These are phyloP conservation scores for Mallotus villosus DNA, from an alignment of 2,797 vertebrate genomes.

Conservation along the genomic window DNA sequence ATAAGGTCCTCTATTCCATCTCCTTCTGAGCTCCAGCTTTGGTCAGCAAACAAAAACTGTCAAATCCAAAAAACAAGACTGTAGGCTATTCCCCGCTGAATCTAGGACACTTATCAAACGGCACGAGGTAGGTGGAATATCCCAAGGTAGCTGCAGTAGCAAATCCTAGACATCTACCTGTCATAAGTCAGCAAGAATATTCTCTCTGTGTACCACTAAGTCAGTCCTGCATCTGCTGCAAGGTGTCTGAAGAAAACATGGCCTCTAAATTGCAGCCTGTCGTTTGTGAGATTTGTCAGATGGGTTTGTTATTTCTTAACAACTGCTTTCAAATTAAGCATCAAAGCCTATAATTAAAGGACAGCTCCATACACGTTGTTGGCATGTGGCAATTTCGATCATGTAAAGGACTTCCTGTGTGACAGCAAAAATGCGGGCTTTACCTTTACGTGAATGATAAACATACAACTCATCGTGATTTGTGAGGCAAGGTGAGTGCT, in stretches of 20 bases:
- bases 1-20: not conserved
- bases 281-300: not conserved
- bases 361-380: not conserved
- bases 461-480: not conserved
- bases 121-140: not conserved
- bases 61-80: too few species aligned
- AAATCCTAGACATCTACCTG: not conserved
- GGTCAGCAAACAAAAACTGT: not conserved
- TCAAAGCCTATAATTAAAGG: not conserved
- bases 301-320: not conserved
- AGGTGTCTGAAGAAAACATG: too few species aligned
- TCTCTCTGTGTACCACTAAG: too few species aligned
- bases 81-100: too few species aligned
- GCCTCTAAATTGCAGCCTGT: too few species aligned
- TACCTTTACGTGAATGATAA: not conserved
- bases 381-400: not conserved
- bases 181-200: too few species aligned
- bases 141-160: not conserved
- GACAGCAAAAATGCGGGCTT: too few species aligned
- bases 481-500: too few species aligned
- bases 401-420: not conserved
- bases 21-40: not conserved
- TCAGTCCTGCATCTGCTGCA: too few species aligned
- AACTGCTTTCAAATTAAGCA: not conserved
- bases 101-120: not conserved